Percentiles rank a stretch among this genome's conserved stretches.
Conservation (phyloP, 2,888 invertebrate genomes). For the Rutpela maculata region DNA sequence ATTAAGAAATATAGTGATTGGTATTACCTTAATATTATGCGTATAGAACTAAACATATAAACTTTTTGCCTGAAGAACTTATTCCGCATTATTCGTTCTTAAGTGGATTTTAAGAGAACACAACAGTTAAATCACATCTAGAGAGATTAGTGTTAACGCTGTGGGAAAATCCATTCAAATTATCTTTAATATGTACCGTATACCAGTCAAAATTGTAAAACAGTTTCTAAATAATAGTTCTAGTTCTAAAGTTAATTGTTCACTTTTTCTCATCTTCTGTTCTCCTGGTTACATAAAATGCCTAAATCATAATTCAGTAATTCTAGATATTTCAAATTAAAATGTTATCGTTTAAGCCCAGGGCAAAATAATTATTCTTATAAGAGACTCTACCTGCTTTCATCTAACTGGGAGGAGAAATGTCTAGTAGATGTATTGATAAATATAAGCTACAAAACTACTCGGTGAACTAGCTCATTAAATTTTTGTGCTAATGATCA, state of each 20-base stretch:
- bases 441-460: not conserved
- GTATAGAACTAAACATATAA: too few relatives aligned
- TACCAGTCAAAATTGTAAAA: not conserved
- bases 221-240: not conserved
- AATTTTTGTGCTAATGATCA: too few relatives aligned
- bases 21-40: too few relatives aligned
- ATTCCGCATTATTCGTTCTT: too few relatives aligned
- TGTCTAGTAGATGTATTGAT: slow-evolving; percentile 2
- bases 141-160: not conserved
- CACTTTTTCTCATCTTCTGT: not conserved
- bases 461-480: not conserved
- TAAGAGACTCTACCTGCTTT: slow-evolving; percentile 4
- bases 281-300: not conserved
- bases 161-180: not conserved
- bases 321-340: slow-evolving; percentile 1
- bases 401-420: not conserved
- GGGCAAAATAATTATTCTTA: not conserved
- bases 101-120: not conserved
- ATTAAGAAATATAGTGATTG: too few relatives aligned
- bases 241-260: not conserved
- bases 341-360: not conserved
- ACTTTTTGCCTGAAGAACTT: too few relatives aligned
- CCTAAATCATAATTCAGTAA: not conserved
- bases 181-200: not conserved
- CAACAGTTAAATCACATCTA: not conserved